Evolutionary conservation across 1,140 invertebrate species (phyloP).

Genomic region (Heliothis subflexa): DNA sequence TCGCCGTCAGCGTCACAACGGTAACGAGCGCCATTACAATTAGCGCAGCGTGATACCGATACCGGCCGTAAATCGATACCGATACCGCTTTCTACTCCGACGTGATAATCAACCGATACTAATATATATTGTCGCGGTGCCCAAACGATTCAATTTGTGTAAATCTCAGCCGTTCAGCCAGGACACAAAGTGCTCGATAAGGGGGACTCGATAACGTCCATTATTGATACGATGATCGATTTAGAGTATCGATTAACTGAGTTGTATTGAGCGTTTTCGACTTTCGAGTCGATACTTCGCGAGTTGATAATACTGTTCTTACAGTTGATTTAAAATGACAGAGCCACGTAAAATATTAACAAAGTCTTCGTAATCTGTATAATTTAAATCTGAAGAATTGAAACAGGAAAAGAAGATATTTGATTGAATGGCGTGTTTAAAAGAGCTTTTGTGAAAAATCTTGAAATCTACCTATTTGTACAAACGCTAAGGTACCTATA

Average conservation of each 20-base stretch:
- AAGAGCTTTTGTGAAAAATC: no score
- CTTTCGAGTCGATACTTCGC: no score
- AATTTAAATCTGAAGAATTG: no score
- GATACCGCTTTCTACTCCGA: constrained; percentile 21
- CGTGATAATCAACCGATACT: constrained; percentile 20
- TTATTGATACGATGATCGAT: neutral
- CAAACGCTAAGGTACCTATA: no score
- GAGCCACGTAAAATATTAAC: no score
- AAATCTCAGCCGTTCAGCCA: constrained; percentile 1
- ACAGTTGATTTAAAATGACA: no score
- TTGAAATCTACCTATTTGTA: no score
- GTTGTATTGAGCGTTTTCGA: no score
- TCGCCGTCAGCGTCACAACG: neutral
- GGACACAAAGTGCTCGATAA: constrained; percentile 28
- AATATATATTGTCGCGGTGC: neutral
- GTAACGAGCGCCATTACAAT: constrained; percentile 5
- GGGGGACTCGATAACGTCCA: neutral
- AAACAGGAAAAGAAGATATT: no score
- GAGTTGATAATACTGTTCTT: no score
- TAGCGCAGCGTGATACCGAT: constrained; percentile 7
- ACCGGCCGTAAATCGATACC: constrained; percentile 27
- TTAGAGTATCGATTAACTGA: neutral
- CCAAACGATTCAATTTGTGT: constrained; percentile 29
- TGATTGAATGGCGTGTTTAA: no score
- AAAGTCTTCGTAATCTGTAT: no score